Evolutionary conservation across 2,888 invertebrate species (phyloP), one percentile per base, ranked within the genome.

Genomic region (Pseudococcus viburni): DNA sequence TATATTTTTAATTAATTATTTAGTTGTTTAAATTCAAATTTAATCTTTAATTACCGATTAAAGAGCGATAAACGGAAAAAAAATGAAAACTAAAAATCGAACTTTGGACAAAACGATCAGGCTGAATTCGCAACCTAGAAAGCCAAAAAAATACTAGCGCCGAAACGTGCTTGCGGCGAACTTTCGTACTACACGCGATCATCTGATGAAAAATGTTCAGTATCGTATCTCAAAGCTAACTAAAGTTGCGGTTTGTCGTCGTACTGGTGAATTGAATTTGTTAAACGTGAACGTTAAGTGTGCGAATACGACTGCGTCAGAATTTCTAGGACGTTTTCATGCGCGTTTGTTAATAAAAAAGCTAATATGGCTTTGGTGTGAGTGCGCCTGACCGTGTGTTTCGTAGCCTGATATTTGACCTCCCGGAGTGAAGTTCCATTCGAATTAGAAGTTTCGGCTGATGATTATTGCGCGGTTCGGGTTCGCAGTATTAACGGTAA

Each of bases 271-370:
- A 55, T 55, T 64, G 15, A 55, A 86, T 42, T 42, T 86, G 86
- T 86, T 73, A 86, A 86, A 86, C 86, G 86, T 86, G 64, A 85
- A 85, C n/a, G 86, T 48, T 77, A 33, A 46, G 19, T 22, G 46
- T 51, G 77, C 87, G 87, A 77, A 48, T 87, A 77, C 87, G 87
- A 77, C 87, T 80, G 86, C 77, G 80, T 51, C 77, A 86, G 87
- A 87, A 51, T 87, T 87, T 87, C 87, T 87, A 87, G 87, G 87
- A 87, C 87, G 87, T 87, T 87, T 87, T 87, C 87, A 87, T 87
- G 87, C 87, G 87, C 87, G 87, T 80, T 87, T 80, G 87, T 80
- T 80, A 51, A 80, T 86, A 73, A 80, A 87, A 87, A 87, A 87
- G 87, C 87, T 87, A 87, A 87, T 87, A 87, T 87, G 87, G 87